phyloP scores from a whole-genome alignment of 2,797 vertebrate genomes.

The Urocyon cinereoargenteus region DNA sequence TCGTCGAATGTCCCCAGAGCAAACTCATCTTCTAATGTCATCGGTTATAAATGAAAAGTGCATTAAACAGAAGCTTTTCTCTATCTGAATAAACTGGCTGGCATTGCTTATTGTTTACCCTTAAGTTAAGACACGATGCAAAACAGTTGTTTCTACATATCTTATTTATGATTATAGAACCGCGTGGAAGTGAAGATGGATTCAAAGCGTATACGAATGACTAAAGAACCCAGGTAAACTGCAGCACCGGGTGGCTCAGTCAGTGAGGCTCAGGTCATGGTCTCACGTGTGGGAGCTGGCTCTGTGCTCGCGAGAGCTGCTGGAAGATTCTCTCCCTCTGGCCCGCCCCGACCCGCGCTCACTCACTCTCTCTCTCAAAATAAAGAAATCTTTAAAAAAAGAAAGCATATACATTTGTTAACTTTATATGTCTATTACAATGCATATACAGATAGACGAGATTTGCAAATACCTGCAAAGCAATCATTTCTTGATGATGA shows the following conservation, averaged over 20 bases:
- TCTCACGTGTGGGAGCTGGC: too few species aligned
- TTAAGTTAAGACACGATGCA: neutral
- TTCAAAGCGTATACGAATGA: neutral
- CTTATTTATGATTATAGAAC: neutral
- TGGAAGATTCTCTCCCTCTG: too few species aligned
- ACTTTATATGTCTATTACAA: neutral
- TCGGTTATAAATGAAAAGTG: neutral
- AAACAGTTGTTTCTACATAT: neutral
- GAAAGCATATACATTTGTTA: neutral
- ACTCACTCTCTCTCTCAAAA: too few species aligned
- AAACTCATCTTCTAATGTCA: constrained; percentile 38
- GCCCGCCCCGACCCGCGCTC: too few species aligned
- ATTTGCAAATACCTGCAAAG: neutral
- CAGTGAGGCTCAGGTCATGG: neutral
- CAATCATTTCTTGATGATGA: neutral
- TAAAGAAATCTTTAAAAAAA: too few species aligned
- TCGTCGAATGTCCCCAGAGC: neutral
- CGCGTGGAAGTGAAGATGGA: neutral
- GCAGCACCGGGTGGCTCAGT: neutral
- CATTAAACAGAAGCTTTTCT: neutral
- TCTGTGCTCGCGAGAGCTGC: too few species aligned
- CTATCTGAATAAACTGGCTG: neutral
- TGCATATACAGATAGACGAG: neutral
- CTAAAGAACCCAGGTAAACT: neutral
- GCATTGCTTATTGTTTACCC: neutral